Evolutionary conservation across 2,797 vertebrate genomes (phyloP), one percentile per base, ranked within the genome.

Genomic region (Falco cherrug): DNA sequence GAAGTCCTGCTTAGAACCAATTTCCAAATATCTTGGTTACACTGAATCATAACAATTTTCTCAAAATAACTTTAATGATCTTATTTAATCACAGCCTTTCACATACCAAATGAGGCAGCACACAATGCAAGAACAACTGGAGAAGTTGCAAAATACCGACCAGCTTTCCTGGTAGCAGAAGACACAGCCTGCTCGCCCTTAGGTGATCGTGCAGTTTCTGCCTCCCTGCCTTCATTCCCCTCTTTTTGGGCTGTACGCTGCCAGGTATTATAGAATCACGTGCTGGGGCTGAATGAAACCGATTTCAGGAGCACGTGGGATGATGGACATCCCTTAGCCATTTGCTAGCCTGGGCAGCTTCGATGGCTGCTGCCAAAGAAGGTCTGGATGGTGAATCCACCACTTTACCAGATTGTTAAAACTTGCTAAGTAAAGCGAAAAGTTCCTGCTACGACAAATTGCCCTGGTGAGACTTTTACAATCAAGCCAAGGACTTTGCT

Each of bases 51-150:
- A 87, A 47, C 20, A 4, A 51, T 88, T 91, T 95, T 67, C 51
- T 91, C 71, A 74, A 77, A 95, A 84, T 26, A 80, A 37, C 24
- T 93, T 83, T 88, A 87, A 84, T 79, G 29, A 41, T 67, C 54
- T 81, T 76, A 73, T 39, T 91, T 79, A 79, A 87, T 77, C 59
- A n/a, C 3, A 60, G 26, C 4, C 47, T 67, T 91, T 74, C 5
- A 2, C 74, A 45, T 60, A 82, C n/a, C 28, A 67, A 87, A 74
- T 28, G 26, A 82, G 6, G 63, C 17, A 64, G 51, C 13, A 57
- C n/a, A 63, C 1, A 21, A 56, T 47, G 56, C 5, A 41, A 64
- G 71, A 80, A 70, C 67, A 92, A 33, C 0, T 37, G 41, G n/a
- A 70, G 87, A 77, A 77, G 31, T 33, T 95, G 57, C 33, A 61